Base-by-base conservation (phyloP, 2,888 invertebrate genomes). In the Salticus scenicus region DNA sequence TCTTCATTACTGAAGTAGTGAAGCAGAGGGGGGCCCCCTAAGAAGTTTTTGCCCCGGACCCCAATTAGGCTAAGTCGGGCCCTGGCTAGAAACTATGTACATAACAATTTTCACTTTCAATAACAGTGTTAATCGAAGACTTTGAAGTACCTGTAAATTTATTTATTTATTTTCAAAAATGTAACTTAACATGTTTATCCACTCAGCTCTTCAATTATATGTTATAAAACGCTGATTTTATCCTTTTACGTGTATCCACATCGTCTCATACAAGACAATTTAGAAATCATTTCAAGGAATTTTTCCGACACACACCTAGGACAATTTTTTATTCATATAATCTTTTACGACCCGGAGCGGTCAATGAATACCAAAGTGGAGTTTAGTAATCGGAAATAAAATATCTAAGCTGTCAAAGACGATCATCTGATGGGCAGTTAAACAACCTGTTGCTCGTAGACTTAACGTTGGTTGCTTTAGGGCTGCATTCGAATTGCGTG, bases 301-400 rank as follows among this genome's bases (percentile, higher is more conserved):
- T 24, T 24, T 20, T n/a, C n/a, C n/a, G 24, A 57, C 20, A 57
- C 57, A 57, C 57, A 57, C 57, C 14, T 57, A 24, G 24, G 0
- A 5, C 57, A 1, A 24, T 24, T 24, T 57, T 24, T 57, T 57
- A 57, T 57, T 24, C 12, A 5, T 24, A 57, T 24, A 57, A 57
- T 24, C 57, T 57, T 12, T 24, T 24, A 1, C 24, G 57, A 57
- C 57, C 24, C 12, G 57, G 24, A 24, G 57, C 24, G 24, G 57
- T 17, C 57, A 5, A 5, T 24, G 24, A 57, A 57, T 57, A 24
- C 57, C 57, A 24, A 24, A 57, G 57, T 24, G 4, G 57, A 57
- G 57, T 57, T 57, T 57, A 57, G 57, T 57, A 57, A 57, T 57
- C 57, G 57, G 57, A 24, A 57, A 57, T 57, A 57, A 57, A 57